These are phyloP conservation scores for Pachydiplax longipennis DNA, from an alignment of 2,888 invertebrate species.

Conservation along the genomic window DNA sequence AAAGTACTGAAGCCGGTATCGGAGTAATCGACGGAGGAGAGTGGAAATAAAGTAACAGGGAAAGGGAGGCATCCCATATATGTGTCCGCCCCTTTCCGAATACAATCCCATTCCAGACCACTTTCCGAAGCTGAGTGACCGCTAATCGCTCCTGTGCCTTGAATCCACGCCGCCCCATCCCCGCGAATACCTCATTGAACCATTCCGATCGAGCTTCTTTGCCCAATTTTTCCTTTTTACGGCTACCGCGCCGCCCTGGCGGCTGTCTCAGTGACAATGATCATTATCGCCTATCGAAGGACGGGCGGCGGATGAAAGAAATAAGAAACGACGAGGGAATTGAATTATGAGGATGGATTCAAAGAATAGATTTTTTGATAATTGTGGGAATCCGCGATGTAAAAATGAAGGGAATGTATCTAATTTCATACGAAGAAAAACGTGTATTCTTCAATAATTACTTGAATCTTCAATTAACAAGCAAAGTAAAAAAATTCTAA, in stretches of 20 bases:
- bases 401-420: no score
- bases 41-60: not conserved
- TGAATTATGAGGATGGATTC: not conserved
- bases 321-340: not conserved
- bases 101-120: not conserved
- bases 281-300: conserved; percentile 37
- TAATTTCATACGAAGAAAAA: no score
- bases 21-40: no score
- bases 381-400: no score
- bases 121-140: not conserved
- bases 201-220: conserved; percentile 34
- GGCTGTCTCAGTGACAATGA: conserved; percentile 14
- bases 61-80: not conserved
- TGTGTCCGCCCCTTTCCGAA: not conserved
- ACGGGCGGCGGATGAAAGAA: conserved; percentile 28
- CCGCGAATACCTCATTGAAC: not conserved
- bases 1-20: no score
- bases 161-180: not conserved
- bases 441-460: no score
- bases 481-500: no score
- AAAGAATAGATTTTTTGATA: no score
- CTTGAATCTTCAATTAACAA: no score
- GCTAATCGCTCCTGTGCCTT: not conserved
- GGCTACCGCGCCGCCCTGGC: not conserved
- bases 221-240: conserved; percentile 24